Evolutionary conservation across 2,888 invertebrate species (phyloP).

Genomic region (Morpho helenor): DNA sequence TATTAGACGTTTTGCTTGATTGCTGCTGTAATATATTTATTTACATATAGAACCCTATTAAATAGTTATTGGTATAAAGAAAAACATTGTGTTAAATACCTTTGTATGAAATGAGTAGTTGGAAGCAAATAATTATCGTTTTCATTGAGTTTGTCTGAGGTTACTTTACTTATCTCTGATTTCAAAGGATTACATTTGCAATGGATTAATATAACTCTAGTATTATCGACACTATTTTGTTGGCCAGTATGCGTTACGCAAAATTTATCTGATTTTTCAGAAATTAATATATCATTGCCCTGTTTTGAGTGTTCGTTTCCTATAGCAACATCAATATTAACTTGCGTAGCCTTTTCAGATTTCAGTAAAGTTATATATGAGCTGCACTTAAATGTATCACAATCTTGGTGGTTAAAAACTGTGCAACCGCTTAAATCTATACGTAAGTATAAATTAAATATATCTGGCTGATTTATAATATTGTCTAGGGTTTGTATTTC

Average conservation of each 20-base stretch:
- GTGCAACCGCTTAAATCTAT: slow-evolving; percentile 42
- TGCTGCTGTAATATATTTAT: slow-evolving; percentile 1
- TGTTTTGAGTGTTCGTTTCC: too few relatives aligned
- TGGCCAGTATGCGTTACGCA: background rate
- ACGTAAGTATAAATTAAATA: slow-evolving; percentile 46
- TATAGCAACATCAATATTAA: slow-evolving; percentile 28
- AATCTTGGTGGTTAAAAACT: slow-evolving; percentile 4
- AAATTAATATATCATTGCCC: background rate
- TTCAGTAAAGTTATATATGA: slow-evolving; percentile 27
- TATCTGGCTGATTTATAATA: slow-evolving; percentile 37
- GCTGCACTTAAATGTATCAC: slow-evolving; percentile 5
- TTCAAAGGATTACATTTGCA: slow-evolving; percentile 21
- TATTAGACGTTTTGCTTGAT: background rate
- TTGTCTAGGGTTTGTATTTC: slow-evolving; percentile 7
- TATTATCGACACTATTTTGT: slow-evolving; percentile 5
- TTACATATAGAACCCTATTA: background rate
- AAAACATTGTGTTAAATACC: slow-evolving; percentile 1
- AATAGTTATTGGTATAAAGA: background rate
- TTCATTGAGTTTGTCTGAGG: background rate
- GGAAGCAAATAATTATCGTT: slow-evolving; percentile 5
- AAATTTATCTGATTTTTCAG: slow-evolving; percentile 8
- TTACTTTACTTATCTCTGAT: slow-evolving; percentile 3
- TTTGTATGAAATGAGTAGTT: background rate
- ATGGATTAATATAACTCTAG: slow-evolving; percentile 19
- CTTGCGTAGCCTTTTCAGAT: slow-evolving; percentile 40